These are phyloP conservation scores for Salpingus planirostris DNA, from an alignment of 2,888 invertebrate genomes.

Conservation along the genomic window DNA sequence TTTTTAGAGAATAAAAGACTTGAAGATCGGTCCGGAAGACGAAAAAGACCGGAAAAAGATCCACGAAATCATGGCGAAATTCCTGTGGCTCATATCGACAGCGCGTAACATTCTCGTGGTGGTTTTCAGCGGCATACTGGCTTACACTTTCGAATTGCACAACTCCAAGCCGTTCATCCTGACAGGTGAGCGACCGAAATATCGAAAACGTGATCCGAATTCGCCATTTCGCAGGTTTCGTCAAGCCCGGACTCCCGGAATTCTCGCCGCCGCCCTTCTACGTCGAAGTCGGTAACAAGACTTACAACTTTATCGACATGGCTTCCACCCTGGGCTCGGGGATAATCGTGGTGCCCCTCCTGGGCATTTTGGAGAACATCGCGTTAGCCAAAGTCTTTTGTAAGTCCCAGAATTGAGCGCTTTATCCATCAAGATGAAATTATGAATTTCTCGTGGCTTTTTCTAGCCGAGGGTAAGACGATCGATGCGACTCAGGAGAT, in stretches of 20 bases:
- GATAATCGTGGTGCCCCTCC: slow-evolving; percentile 55
- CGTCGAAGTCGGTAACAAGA: slow-evolving; percentile 48
- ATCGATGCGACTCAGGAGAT: slow-evolving; percentile 66
- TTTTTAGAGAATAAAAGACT: slow-evolving; percentile 64
- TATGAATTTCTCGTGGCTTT: too few species aligned
- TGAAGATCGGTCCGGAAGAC: slow-evolving; percentile 43
- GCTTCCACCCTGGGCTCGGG: slow-evolving; percentile 54
- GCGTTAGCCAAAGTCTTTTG: slow-evolving; percentile 63
- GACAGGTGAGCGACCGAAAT: slow-evolving; percentile 43
- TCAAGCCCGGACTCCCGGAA: slow-evolving; percentile 61
- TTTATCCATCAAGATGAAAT: too few species aligned
- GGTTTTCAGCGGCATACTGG: slow-evolving; percentile 56
- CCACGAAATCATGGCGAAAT: slow-evolving; percentile 46
- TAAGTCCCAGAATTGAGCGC: too few species aligned
- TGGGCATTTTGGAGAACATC: slow-evolving; percentile 60
- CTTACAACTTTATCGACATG: slow-evolving; percentile 49
- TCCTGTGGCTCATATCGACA: slow-evolving; percentile 64
- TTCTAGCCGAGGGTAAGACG: slow-evolving; percentile 48
- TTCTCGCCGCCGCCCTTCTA: slow-evolving; percentile 58
- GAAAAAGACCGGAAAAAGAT: slow-evolving; percentile 39
- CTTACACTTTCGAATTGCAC: slow-evolving; percentile 55
- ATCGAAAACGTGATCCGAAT: neutral
- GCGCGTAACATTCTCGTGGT: slow-evolving; percentile 71
- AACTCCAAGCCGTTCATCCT: slow-evolving; percentile 53
- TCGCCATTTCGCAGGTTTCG: slow-evolving; percentile 45